Evolutionary conservation across 1,140 invertebrate genomes (phyloP), one percentile per base, ranked within the genome.

Genomic region (Drepana arcuata): DNA sequence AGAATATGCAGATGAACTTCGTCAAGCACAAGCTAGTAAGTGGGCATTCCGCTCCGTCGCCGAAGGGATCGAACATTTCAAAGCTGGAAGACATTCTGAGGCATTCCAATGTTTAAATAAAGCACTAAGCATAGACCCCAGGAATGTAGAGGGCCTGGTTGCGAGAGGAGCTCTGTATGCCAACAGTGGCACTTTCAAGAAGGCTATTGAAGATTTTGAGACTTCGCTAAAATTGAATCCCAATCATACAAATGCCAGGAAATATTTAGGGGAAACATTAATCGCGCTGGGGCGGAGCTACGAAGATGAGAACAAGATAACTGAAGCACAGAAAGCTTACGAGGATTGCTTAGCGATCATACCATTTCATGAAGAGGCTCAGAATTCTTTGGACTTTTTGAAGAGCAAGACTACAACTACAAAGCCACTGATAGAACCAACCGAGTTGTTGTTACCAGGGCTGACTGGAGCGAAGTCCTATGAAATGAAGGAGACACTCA

Each of bases 41-140:
- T 96, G 94, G 94, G 95, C 95, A 10, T 94, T 95, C 73, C 90
- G 92, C 59, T 94, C 91, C 64, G 94, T 97, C 12, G 92, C 93
- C 16, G 93, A 96, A 82, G 96, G 96, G 41, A 96, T 98, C 51
- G 91, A 93, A 65, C 91, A 95, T 85, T 97, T 97, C 83, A 98
- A 97, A 83, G 89, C 90, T 37, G 94, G 94, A 24, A 88, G 93
- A 60, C 91, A 95, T 63, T 89, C 92, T 2, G 95, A 98, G 86
- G 96, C 96, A 24, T 97, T 97, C 83, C 95, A 97, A 69, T 95
- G 94, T 64, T 86, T 98, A 1, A 98, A 97, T 81, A 95, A 95
- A 83, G 95, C 95, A 1, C 82, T 98, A 1, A 92, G 90, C 65
- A 96, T 98, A 56, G 96, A 98, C 86, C 89, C 92, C 5, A 87